Percentiles rank a stretch among this genome's conserved stretches.
Conservation (phyloP, 2,888 invertebrate species). For the Amiota communis region DNA sequence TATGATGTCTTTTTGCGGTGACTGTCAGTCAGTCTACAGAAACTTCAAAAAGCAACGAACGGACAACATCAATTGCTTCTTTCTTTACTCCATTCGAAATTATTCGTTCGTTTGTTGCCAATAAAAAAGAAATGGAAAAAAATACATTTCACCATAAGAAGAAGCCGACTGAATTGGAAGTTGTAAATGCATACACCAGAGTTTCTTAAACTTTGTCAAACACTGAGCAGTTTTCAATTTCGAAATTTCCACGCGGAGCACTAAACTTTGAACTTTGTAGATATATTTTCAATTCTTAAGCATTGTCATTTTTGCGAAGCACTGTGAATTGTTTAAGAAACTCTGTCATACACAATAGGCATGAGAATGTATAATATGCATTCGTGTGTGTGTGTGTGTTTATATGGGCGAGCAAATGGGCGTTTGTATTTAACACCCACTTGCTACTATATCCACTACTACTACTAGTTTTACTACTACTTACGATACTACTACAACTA, state of each 20-base stretch:
- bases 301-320: too few relatives aligned
- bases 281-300: too few relatives aligned
- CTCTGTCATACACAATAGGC: neutral
- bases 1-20: slow-evolving; percentile 6
- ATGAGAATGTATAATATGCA: neutral
- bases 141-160: too few relatives aligned
- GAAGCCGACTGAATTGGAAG: neutral
- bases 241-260: too few relatives aligned
- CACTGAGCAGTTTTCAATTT: too few relatives aligned
- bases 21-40: slow-evolving; percentile 9
- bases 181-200: slow-evolving; percentile 9
- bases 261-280: too few relatives aligned
- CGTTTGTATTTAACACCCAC: slow-evolving; percentile 28
- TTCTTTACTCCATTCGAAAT: too few relatives aligned
- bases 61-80: too few relatives aligned
- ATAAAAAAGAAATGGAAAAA: too few relatives aligned
- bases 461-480: neutral
- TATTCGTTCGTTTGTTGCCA: too few relatives aligned
- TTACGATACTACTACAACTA: neutral
- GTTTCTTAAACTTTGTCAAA: too few relatives aligned
- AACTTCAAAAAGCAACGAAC: too few relatives aligned
- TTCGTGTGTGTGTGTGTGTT: slow-evolving; percentile 10
- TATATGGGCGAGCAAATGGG: slow-evolving; percentile 38
- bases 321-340: neutral
- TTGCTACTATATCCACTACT: neutral